Evolutionary conservation across 1,140 invertebrate genomes (phyloP), one percentile per base, ranked within the genome.

Genomic region (Leptopilina clavipes): DNA sequence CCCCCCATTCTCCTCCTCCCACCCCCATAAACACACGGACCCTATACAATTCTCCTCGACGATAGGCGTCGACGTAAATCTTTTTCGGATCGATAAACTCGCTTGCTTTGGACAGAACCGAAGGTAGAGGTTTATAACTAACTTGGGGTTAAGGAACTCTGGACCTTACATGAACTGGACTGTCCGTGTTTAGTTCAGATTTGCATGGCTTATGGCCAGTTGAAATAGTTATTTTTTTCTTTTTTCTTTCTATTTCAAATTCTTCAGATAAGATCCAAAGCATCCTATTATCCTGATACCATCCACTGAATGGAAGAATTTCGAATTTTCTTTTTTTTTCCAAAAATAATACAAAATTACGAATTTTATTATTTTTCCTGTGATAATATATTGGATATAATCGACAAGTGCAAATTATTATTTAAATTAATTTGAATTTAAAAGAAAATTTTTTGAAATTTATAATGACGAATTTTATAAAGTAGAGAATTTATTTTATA

Each of bases 71-170:
- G 84, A 88, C 87, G 85, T 83, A 88, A 89, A 89, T 88, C 83
- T 85, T 76, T 71, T 59, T 17, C 31, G 80, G 86, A 87, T 87
- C 86, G 86, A 87, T 87, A 87, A 86, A 83, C 79, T 73, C 81
- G 81, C 82, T 82, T 73, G 79, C 82, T 80, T 84, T 79, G 79
- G 75, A 77, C 78, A 78, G 65, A 59, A 65, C 77, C 81, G 70
- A 83, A 86, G 84, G 86, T 82, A 76, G 83, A 82, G 83, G 83
- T 84, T 87, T 87, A 83, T 82, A 85, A 81, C 79, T 82, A 75
- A 77, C 81, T 3, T 74, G 86, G 79, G 89, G 88, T 90, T 83
- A 90, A 90, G 83, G 85, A 90, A 89, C 88, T 86, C 87, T 81
- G 76, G 70, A 77, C 78, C 79, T 83, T 80, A 78, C 37, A 65